A percentile compares a stretch with the other conserved stretches of the same genome.
Conservation (phyloP, 2,888 invertebrate genomes). For the Tricholauxania praeusta region DNA sequence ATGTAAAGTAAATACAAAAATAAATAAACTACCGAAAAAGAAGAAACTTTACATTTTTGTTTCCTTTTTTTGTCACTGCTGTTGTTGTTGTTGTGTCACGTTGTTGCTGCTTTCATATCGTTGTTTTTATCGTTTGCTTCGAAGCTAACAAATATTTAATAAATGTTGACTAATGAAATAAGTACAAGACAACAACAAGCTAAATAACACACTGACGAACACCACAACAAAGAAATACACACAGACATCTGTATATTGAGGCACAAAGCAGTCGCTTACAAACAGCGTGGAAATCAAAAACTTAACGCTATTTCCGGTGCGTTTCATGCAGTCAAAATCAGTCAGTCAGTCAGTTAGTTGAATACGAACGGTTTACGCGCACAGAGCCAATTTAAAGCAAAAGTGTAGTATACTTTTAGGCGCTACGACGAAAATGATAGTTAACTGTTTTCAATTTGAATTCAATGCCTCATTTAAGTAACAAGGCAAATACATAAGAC, state of each 20-base stretch:
- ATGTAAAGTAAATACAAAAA: too few species aligned
- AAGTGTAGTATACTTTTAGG: too few species aligned
- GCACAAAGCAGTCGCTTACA: constrained; percentile 10
- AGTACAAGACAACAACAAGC: constrained; percentile 43
- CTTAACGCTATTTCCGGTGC: constrained; percentile 13
- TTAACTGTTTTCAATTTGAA: too few species aligned
- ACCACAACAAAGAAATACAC: constrained; percentile 38
- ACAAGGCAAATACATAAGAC: too few species aligned
- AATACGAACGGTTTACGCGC: constrained; percentile 18
- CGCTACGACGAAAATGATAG: too few species aligned
- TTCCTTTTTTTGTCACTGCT: neutral
- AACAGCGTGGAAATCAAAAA: constrained; percentile 16
- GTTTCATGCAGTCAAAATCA: neutral
- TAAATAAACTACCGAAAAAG: too few species aligned
- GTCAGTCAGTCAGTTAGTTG: constrained; percentile 5
- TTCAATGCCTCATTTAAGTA: too few species aligned
- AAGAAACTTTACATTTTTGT: neutral
- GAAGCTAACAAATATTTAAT: constrained; percentile 30
- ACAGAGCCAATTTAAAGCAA: neutral
- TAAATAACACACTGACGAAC: too few species aligned
- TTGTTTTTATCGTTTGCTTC: constrained; percentile 18
- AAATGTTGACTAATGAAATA: constrained; percentile 53
- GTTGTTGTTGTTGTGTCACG: neutral
- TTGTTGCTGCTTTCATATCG: constrained; percentile 36
- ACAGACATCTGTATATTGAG: constrained; percentile 3